Conservation (phyloP, 2,113 vertebrate species). For the Brachyhypopomus gauderio region DNA sequence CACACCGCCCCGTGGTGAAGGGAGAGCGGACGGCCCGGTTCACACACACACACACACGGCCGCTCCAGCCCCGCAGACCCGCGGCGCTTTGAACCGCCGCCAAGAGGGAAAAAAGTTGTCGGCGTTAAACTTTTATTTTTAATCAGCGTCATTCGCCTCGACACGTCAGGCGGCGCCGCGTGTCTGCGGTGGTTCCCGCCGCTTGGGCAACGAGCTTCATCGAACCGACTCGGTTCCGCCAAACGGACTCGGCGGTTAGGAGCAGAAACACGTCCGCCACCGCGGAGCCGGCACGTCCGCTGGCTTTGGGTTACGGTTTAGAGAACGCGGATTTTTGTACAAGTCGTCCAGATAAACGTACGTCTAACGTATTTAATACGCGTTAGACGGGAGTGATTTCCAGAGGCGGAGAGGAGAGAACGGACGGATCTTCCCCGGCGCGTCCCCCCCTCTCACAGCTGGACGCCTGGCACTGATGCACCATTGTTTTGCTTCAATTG, state of each 20-base stretch:
- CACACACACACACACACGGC: no score
- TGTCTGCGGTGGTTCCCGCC: no score
- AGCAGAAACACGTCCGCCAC: conserved; percentile 52
- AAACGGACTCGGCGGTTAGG: conserved; percentile 45
- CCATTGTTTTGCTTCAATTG: conserved; percentile 77
- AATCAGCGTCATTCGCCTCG: background rate
- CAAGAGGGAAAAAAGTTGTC: conserved; percentile 23
- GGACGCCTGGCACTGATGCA: conserved; percentile 77
- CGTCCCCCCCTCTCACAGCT: conserved; percentile 78
- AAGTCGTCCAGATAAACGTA: background rate
- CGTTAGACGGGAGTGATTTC: background rate
- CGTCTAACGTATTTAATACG: no score
- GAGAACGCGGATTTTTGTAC: background rate
- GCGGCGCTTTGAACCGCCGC: conserved; percentile 32
- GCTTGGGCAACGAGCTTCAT: no score
- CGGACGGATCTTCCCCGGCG: conserved; percentile 59
- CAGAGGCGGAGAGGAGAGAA: conserved; percentile 18
- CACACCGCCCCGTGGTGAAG: no score
- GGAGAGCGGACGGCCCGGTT: no score
- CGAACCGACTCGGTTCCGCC: no score
- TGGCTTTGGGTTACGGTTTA: conserved; percentile 31
- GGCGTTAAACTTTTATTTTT: conserved; percentile 2
- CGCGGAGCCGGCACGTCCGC: conserved; percentile 61
- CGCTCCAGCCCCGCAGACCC: conserved; percentile 68
- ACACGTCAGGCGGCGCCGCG: no score